Percentiles rank a stretch among this genome's conserved stretches.
Evolutionary conservation across 2,888 invertebrate species (phyloP).

Genomic region (Andrena flavipes): DNA sequence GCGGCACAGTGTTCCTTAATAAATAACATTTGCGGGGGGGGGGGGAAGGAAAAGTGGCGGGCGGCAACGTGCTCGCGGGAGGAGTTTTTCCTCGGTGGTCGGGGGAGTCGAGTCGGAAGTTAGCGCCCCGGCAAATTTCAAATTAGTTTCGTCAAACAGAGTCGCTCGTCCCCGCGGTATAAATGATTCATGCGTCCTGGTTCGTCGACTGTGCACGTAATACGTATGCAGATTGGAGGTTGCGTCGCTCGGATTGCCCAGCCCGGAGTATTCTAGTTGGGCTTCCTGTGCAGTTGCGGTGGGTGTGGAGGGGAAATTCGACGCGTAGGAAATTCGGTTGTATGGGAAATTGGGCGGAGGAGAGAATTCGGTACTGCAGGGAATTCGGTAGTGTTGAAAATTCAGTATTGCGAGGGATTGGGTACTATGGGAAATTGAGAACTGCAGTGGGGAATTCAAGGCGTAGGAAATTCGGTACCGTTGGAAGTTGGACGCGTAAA

Average conservation of each 20-base stretch:
- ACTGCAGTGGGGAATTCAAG: too few relatives aligned
- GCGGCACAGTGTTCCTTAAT: conserved; percentile 12
- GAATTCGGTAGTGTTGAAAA: too few relatives aligned
- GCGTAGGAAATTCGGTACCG: too few relatives aligned
- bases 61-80: too few relatives aligned
- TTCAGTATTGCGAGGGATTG: too few relatives aligned
- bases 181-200: conserved; percentile 50
- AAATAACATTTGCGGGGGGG: conserved; percentile 4
- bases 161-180: conserved; percentile 6
- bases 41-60: too few relatives aligned
- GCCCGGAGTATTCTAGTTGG: neutral
- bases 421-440: too few relatives aligned
- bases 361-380: too few relatives aligned
- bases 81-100: neutral
- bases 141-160: conserved; percentile 23
- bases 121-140: conserved; percentile 31
- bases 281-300: neutral
- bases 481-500: too few relatives aligned
- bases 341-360: too few relatives aligned
- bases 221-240: conserved; percentile 41
- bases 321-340: too few relatives aligned
- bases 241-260: conserved; percentile 24
- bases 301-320: neutral
- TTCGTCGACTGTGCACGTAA: conserved; percentile 11
- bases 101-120: neutral